phyloP scores from a whole-genome alignment of 2,888 invertebrate genomes.

The Agrochola litura region DNA sequence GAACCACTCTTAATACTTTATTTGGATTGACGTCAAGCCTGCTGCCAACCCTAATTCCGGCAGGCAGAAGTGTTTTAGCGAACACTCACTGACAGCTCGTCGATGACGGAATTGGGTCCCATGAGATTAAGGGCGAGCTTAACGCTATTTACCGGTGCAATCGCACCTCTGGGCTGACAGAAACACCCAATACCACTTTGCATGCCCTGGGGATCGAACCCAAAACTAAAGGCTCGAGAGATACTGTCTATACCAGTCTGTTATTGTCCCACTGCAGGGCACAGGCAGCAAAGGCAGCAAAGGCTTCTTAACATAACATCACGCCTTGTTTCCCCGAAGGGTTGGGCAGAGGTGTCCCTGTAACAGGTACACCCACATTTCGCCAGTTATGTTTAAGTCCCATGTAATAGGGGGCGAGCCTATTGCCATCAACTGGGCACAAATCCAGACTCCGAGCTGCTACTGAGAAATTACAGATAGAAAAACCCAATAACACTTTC shows the following conservation, averaged over 20 bases:
- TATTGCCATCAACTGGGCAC: too few relatives aligned
- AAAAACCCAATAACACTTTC: too few relatives aligned
- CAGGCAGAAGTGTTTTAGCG: slow-evolving; percentile 16
- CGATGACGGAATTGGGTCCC: slow-evolving; percentile 44
- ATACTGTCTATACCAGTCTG: background rate
- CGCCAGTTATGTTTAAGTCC: too few relatives aligned
- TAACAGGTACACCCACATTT: too few relatives aligned
- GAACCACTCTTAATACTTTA: background rate
- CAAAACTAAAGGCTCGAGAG: slow-evolving; percentile 4
- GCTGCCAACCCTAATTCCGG: slow-evolving; percentile 1
- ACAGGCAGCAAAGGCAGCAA: too few relatives aligned
- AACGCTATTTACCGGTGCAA: slow-evolving; percentile 38
- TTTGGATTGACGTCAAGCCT: slow-evolving; percentile 4
- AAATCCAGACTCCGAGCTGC: too few relatives aligned
- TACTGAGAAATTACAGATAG: too few relatives aligned
- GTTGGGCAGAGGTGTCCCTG: too few relatives aligned
- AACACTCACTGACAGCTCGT: slow-evolving; percentile 25
- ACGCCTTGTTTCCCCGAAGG: too few relatives aligned
- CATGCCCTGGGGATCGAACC: slow-evolving; percentile 35
- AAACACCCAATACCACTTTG: slow-evolving; percentile 47
- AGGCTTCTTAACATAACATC: too few relatives aligned
- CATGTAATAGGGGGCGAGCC: too few relatives aligned
- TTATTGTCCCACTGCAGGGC: background rate
- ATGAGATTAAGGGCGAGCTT: slow-evolving; percentile 41
- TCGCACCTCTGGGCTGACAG: slow-evolving; percentile 56